Base-by-base conservation (phyloP, 2,797 vertebrate species). In the Cryptoblepharus egeriae region DNA sequence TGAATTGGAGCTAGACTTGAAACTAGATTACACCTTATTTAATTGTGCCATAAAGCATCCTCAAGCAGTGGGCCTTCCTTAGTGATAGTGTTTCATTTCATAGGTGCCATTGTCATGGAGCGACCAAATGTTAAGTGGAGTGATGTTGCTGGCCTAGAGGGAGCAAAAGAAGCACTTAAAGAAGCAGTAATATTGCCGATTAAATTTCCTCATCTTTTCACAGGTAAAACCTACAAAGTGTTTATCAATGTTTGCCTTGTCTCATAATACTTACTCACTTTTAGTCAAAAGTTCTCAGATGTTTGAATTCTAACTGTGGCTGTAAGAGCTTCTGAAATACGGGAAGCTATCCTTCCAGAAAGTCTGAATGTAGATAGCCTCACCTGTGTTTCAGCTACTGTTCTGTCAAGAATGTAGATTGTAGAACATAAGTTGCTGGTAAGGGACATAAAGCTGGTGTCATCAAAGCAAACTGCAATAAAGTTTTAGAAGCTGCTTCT, bases 171-270 rank as follows among this genome's bases (percentile, higher is more conserved):
- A 90, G 98, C 99, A 0, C 96, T 99, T 68, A 99, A 99, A 95
- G 99, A 99, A 94, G 99, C 98, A 16, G 98, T 99, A 73, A 99
- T 99, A 93, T 94, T 99, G 91, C 99, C 99, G 57, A 99, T 99
- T 91, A 99, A 99, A 93, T 99, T 99, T 90, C 99, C 98, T n/a
- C 98, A 99, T 89, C 97, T 99, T 26, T 99, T 99, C 93, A 99
- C 99, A 93, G 99, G 99, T 98, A 90, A 93, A 71, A 35, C 42
- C 49, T 65, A 4, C 68, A 39, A 79, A 85, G 45, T 52, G 35
- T 45, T 28, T 79, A 12, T n/a, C 42, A 55, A 4, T 39, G 32
- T 15, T 45, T 10, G 77, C 7, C 13, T 73, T 64, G 1, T 1
- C 61, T 63, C 9, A 10, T 72, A n/a, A 45, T n/a, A 71, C 24